Base-by-base conservation (phyloP, 1,140 invertebrate genomes). In the Eumeta japonica region DNA sequence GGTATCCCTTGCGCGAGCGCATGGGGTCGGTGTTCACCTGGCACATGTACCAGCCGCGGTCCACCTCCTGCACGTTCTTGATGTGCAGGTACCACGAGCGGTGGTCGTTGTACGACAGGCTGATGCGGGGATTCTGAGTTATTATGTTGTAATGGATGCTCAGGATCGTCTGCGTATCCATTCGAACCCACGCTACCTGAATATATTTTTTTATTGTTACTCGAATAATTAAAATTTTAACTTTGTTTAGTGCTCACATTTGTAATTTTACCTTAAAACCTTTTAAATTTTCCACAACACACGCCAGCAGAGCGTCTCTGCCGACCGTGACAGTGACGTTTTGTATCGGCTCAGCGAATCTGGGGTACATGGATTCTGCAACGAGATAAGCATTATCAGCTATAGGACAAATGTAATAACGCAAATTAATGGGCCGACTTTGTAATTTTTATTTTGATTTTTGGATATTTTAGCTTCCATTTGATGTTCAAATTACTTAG, bases 281-380 rank as follows among this genome's bases (percentile, higher is more conserved):
- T 55, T 86, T 87, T 28, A 97, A 83, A 70, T 94, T 91, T 58
- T 95, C 90, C 13, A 97, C 92, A 19, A 96, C 89, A 57, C 94
- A 97, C 2, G 92, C 90, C 34, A 97, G 76, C 9, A 94, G 71
- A 9, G 92, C 93, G 58, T 94, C 90, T 43, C 90, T 81, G 9
- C 92, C 92, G 3, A 91, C 83, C 10, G 90, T 89, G 1, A 94
- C 91, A 2, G 93, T 97, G 29, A 97, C 89, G 76, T 97, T 97
- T 17, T 89, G 87, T 62, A 95, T 92, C 27, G 89, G 86, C 50
- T 94, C 92, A 18, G 92, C 88, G 62, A 97, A 94, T 62, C 82
- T 81, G 5, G 91, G 91, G 48, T 87, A 79, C 62, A 76, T 70
- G 5, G 75, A 72, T 54, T 77, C 75, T 77, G 70, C 34, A 77